Evolutionary conservation across 2,888 invertebrate genomes (phyloP).

Genomic region (Catocala sponsa): DNA sequence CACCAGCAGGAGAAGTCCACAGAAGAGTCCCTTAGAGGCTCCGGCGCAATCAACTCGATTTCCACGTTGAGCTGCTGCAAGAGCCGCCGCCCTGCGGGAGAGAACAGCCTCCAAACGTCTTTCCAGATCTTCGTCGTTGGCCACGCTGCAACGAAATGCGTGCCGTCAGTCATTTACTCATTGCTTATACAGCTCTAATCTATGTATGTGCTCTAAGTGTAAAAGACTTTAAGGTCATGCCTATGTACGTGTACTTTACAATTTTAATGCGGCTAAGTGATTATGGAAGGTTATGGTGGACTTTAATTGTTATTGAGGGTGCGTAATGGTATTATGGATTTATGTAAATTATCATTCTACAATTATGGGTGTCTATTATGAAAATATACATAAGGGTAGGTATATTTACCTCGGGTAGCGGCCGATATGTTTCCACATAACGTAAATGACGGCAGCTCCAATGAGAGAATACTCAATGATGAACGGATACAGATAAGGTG

Average conservation of each 20-base stretch:
- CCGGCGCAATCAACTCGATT: constrained; percentile 98
- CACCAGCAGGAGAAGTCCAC: constrained; percentile 95
- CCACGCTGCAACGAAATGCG: constrained; percentile 87
- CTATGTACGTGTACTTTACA: not conserved
- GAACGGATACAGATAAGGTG: constrained; percentile 98
- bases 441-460: constrained; percentile 97
- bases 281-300: not conserved
- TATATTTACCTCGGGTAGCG: constrained; percentile 92
- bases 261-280: not conserved
- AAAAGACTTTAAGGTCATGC: not conserved
- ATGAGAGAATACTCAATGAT: constrained; percentile 98
- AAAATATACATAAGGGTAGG: constrained; percentile 1
- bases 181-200: constrained; percentile 28
- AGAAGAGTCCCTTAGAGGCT: constrained; percentile 97
- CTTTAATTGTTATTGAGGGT: constrained; percentile 4
- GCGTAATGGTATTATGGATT: not conserved
- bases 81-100: constrained; percentile 94
- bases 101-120: constrained; percentile 96
- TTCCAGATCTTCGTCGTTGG: constrained; percentile 94
- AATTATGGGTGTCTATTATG: constrained; percentile 12
- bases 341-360: constrained; percentile 10
- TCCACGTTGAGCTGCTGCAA: constrained; percentile 94
- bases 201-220: constrained; percentile 11
- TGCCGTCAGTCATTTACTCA: constrained; percentile 64
- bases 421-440: constrained; percentile 98